Percentiles rank a stretch among this genome's conserved stretches.
phyloP scores from a whole-genome alignment of 2,888 invertebrate species.

The Lottia scabra region DNA sequence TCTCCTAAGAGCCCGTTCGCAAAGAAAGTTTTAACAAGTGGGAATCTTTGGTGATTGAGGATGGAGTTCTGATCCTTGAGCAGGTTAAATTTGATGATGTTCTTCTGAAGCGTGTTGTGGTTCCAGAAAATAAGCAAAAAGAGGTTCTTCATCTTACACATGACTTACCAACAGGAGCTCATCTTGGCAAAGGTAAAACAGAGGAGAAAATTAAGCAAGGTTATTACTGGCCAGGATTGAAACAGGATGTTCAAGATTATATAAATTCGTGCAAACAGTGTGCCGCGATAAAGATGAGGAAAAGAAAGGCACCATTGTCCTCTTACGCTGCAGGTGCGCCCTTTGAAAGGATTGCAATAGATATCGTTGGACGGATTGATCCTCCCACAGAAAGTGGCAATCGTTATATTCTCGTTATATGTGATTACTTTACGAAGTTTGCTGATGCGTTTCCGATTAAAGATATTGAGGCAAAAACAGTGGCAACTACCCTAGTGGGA shows the following conservation, averaged over 20 bases:
- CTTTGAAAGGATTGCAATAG: constrained; percentile 27
- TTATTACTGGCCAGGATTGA: constrained; percentile 15
- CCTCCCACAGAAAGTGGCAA: constrained; percentile 28
- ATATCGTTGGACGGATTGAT: constrained; percentile 23
- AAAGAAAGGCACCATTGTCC: not conserved
- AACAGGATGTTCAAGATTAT: not conserved
- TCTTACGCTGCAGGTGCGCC: constrained; percentile 5
- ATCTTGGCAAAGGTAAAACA: constrained; percentile 5
- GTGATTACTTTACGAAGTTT: constrained; percentile 36
- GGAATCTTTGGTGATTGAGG: not conserved
- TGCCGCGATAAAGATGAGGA: not conserved
- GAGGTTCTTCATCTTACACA: not conserved
- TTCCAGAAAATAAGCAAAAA: not conserved
- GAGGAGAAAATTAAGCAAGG: not conserved
- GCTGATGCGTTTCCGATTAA: constrained; percentile 27
- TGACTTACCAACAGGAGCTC: not conserved
- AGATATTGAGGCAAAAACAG: constrained; percentile 30
- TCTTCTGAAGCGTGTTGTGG: not conserved
- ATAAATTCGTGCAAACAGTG: not conserved
- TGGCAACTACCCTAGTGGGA: constrained; percentile 26
- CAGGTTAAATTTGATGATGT: not conserved
- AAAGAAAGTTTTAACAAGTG: not conserved
- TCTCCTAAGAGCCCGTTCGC: not conserved
- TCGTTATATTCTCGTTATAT: constrained; percentile 28
- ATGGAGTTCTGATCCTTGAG: not conserved